Evolutionary conservation across 2,888 invertebrate genomes (phyloP), one percentile per base, ranked within the genome.

Genomic region (Byasa hedistus): DNA sequence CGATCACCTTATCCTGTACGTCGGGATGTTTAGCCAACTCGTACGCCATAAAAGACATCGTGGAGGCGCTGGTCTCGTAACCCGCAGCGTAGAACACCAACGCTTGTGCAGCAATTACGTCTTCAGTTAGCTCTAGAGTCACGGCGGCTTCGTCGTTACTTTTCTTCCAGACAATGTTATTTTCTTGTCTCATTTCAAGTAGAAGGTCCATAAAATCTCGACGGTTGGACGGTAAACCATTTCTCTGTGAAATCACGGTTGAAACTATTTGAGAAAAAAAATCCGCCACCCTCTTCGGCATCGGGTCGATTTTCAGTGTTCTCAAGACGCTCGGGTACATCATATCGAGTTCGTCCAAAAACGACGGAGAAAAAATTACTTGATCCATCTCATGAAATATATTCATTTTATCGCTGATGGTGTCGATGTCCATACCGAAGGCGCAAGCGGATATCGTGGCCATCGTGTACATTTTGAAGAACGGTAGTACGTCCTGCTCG

Each of bases 21-120:
- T 85, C 76, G 17, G 77, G 83, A 70, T 90, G 79, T 4, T 74
- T 56, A 1, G 89, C 87, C 19, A 91, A 68, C 67, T 85, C 76
- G 65, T 85, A 85, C 19, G 85, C 68, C 51, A 83, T 69, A 57
- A 82, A 87, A 0, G 83, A 69, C 70, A 90, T 77, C 0, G 87
- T 84, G 0, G 85, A 82, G 0, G 91, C 85, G 51, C 84, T 85
- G 1, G 91, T 90, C 69, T 91, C 91, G 69, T 85, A 91, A 0
- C 92, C 91, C 12, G 83, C 92, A 1, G 79, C 75, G 66, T 87
- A 90, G 70, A 92, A 90, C 21, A 88, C 76, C 69, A 89, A 86
- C 2, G 85, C 84, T 72, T 91, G 89, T 0, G 89, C 85, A 1
- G 81, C 79, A 21, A 89, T 83, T 1, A 85, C 59, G 17, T 75